Conservation (phyloP, 2,888 invertebrate genomes). For the Drosophila lutescens region DNA sequence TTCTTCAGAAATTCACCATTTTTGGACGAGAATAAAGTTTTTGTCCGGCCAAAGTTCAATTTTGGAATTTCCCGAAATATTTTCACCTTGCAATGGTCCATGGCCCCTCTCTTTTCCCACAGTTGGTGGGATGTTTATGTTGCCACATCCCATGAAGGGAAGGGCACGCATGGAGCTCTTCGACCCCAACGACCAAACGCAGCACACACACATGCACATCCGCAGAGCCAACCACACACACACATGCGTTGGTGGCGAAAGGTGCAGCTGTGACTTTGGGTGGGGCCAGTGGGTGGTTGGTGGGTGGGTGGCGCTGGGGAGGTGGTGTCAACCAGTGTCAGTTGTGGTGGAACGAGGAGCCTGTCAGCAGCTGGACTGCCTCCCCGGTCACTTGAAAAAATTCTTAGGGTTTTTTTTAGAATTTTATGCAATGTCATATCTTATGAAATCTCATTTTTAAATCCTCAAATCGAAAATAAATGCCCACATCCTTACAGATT, state of each 20-base stretch:
- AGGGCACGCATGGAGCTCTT: slow-evolving; percentile 63
- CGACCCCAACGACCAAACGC: slow-evolving; percentile 39
- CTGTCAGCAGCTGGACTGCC: slow-evolving; percentile 23
- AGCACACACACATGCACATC: slow-evolving; percentile 26
- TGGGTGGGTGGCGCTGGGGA: not conserved
- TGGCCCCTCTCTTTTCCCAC: slow-evolving; percentile 38
- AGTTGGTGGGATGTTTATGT: slow-evolving; percentile 72
- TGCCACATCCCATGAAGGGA: slow-evolving; percentile 65
- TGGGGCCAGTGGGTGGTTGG: slow-evolving; percentile 36
- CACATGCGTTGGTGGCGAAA: slow-evolving; percentile 13
- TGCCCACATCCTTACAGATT: no score
- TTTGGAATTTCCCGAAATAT: slow-evolving; percentile 34
- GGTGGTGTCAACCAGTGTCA: slow-evolving; percentile 70
- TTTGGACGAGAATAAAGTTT: slow-evolving; percentile 1
- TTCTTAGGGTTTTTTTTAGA: not conserved
- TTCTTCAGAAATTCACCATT: not conserved
- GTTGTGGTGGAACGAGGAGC: slow-evolving; percentile 27
- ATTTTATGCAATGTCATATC: not conserved
- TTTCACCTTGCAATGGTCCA: slow-evolving; percentile 37
- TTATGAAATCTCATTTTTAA: not conserved
- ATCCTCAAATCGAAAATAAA: not conserved
- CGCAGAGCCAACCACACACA: slow-evolving; percentile 12
- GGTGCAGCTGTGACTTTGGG: slow-evolving; percentile 46
- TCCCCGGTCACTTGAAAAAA: slow-evolving; percentile 20
- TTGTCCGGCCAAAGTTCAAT: slow-evolving; percentile 1